Base-by-base conservation (phyloP, 2,797 vertebrate species). In the Spinibarbus caldwelli region DNA sequence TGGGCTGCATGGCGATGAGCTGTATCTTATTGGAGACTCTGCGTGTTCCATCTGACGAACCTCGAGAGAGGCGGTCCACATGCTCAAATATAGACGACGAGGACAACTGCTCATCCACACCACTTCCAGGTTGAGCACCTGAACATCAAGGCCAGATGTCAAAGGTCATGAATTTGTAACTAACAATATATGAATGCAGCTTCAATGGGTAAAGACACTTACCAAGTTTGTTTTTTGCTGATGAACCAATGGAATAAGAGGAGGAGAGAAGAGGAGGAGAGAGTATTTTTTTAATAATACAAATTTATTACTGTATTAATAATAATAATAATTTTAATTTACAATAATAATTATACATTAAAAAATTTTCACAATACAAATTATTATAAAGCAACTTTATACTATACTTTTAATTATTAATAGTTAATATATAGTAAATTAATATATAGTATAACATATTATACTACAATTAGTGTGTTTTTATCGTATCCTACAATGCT, bases 21-120 rank as follows among this genome's bases (percentile, higher is more conserved):
- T 99, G 98, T 89, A 99, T 97, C 93, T 98, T 99, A 92, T 96
- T 98, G 17, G 96, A 96, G 41, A 97, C 95, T 5, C 96, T 94
- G 1, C 96, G 96, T 3, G 94, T 95, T 81, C 96, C 96, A 7
- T 99, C 97, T 0, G 96, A 96, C 0, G 96, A 96, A 23, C 94
- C 93, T 2, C 97, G 97, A 0, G 98, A 97, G 86, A 98, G 93
- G 54, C 98, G 95, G 89, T 99, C 98, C 49, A 99, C 98, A 0
- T 99, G 98, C 83, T 99, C 98, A 0, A 99, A 99, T 92, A 99
- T 99, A 66, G 98, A 99, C 41, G 98, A 97, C 0, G 98, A 99
- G 4, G 97, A 98, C 34, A 96, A 95, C 43, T 97, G 96, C 87
- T 99, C 97, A 0, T 96, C 96, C 7, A 95, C 95, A 21, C 95